A percentile compares a stretch with the other conserved stretches of the same genome.
Evolutionary conservation across 1,140 invertebrate species (phyloP).

Genomic region (Paralvinella palmiformis): DNA sequence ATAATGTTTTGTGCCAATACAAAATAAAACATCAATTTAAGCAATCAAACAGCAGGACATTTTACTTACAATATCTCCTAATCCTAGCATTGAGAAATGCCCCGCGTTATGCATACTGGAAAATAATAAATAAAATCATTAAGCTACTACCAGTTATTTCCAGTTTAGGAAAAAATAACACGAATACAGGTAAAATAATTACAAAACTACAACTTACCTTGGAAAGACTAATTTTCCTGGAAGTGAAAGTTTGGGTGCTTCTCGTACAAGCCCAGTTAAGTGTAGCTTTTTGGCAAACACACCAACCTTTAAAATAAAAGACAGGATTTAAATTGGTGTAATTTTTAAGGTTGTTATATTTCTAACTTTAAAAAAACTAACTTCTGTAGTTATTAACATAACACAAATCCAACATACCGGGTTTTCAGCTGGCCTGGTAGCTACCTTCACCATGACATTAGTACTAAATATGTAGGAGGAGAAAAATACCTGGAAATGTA

Average conservation of each 20-base stretch:
- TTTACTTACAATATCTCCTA: slow-evolving; percentile 83
- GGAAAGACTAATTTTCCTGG: slow-evolving; percentile 96
- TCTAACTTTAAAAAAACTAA: too few relatives aligned
- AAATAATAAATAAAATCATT: slow-evolving; percentile 17
- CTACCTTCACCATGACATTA: slow-evolving; percentile 96
- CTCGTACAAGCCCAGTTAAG: slow-evolving; percentile 74
- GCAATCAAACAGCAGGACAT: background rate
- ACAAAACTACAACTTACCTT: slow-evolving; percentile 46
- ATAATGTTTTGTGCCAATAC: background rate
- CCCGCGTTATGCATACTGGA: slow-evolving; percentile 84
- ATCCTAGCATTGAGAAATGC: slow-evolving; percentile 93
- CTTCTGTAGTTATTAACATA: too few relatives aligned
- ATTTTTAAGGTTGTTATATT: too few relatives aligned
- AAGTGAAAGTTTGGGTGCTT: slow-evolving; percentile 88
- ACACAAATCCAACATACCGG: slow-evolving; percentile 60
- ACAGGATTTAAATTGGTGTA: background rate
- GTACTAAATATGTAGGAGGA: slow-evolving; percentile 97
- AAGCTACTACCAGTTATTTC: background rate
- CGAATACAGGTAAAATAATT: background rate
- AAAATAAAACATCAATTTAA: background rate
- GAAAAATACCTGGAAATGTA: slow-evolving; percentile 79
- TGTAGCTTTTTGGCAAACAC: slow-evolving; percentile 86
- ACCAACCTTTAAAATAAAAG: slow-evolving; percentile 49
- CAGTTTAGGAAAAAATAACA: background rate
- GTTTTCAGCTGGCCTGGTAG: slow-evolving; percentile 88